Evolutionary conservation across 2,797 vertebrate species (phyloP).

Genomic region (Bradypus variegatus): DNA sequence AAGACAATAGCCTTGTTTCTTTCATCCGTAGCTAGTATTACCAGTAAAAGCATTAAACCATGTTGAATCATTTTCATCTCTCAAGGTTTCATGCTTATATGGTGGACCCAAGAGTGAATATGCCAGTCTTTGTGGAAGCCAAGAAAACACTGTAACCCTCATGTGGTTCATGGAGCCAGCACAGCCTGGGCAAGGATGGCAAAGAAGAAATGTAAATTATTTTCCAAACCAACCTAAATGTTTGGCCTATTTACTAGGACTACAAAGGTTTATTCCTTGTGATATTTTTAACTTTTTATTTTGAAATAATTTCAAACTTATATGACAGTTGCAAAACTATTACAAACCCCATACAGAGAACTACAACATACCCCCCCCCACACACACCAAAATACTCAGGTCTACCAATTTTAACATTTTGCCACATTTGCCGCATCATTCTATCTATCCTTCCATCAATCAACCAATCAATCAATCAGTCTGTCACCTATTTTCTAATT

Average conservation of each 20-base stretch:
- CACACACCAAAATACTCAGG: too few species aligned
- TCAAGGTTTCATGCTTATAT: not conserved
- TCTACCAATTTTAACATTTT: too few species aligned
- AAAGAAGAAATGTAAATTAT: too few species aligned
- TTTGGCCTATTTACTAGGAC: conserved; percentile 4
- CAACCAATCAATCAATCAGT: too few species aligned
- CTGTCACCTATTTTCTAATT: too few species aligned
- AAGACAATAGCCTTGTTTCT: not conserved
- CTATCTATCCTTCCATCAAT: too few species aligned
- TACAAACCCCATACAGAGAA: too few species aligned
- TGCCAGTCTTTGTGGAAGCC: not conserved
- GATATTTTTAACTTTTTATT: not conserved
- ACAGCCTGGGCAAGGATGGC: not conserved
- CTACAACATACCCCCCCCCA: too few species aligned
- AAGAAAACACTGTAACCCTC: not conserved
- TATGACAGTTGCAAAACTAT: too few species aligned
- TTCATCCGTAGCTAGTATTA: not conserved
- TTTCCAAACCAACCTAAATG: too few species aligned
- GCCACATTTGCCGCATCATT: too few species aligned
- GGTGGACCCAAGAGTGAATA: not conserved
- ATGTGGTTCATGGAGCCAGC: not conserved
- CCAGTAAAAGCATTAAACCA: conserved; percentile 9
- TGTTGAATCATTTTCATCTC: not conserved
- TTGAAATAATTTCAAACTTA: too few species aligned
- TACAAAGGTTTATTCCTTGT: not conserved